Evolutionary conservation across 2,888 invertebrate genomes (phyloP).

Genomic region (Calameuta pallipes): DNA sequence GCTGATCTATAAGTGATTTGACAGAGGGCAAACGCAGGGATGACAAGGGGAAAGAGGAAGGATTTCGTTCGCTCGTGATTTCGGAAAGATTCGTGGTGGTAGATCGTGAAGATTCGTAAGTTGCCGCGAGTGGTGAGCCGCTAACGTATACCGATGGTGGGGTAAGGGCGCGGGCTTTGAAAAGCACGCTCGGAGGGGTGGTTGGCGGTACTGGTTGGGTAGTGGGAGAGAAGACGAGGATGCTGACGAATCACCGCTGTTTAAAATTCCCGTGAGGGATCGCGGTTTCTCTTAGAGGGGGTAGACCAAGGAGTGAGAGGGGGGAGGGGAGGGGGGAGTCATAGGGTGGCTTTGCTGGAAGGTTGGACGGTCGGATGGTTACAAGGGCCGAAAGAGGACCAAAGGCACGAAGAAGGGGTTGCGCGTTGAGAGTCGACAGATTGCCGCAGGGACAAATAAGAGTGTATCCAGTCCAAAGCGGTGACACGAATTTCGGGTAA

Average conservation of each 20-base stretch:
- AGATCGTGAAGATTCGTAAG: background rate
- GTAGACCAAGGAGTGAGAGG: background rate
- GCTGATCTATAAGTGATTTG: background rate
- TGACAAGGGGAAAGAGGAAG: background rate
- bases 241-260: constrained; percentile 52
- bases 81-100: background rate
- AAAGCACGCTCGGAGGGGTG: constrained; percentile 24
- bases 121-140: background rate
- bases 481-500: constrained; percentile 60
- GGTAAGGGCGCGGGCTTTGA: background rate
- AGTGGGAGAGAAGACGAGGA: constrained; percentile 21
- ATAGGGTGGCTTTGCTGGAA: constrained; percentile 24
- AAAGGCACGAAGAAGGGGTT: constrained; percentile 45
- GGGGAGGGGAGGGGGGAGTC: background rate
- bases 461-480: constrained; percentile 57
- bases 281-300: constrained; percentile 37
- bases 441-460: constrained; percentile 60
- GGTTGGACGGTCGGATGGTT: constrained; percentile 9
- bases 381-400: constrained; percentile 20
- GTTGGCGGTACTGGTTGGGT: constrained; percentile 7
- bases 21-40: background rate
- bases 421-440: constrained; percentile 54
- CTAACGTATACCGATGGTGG: background rate
- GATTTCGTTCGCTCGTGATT: background rate
- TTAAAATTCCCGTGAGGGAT: constrained; percentile 58